A percentile compares a stretch with the other conserved stretches of the same genome.
Conservation (phyloP, 2,888 invertebrate genomes). For the Notodonta ziczac region DNA sequence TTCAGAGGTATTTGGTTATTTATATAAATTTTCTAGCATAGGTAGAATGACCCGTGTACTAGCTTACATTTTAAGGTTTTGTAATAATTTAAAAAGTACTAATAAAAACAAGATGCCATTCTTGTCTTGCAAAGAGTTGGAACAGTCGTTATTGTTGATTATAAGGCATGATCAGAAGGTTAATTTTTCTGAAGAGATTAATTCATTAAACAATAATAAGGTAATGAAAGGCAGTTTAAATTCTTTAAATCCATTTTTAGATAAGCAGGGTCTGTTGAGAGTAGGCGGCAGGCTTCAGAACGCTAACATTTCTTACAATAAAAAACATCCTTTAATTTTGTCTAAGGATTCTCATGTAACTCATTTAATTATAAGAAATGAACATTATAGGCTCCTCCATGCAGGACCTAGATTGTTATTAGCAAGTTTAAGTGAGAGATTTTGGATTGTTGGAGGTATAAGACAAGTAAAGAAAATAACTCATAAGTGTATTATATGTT, state of each 20-base stretch:
- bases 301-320: constrained; percentile 13
- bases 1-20: not conserved
- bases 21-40: constrained; percentile 22
- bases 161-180: constrained; percentile 22
- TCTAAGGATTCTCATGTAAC: constrained; percentile 17
- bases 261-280: constrained; percentile 16
- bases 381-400: constrained; percentile 23
- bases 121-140: constrained; percentile 11
- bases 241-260: constrained; percentile 26
- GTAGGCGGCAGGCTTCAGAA: constrained; percentile 29
- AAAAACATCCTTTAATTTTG: constrained; percentile 26
- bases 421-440: constrained; percentile 15
- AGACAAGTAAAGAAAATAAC: constrained; percentile 26
- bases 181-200: constrained; percentile 20
- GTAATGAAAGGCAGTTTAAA: constrained; percentile 15
- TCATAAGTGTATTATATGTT: constrained; percentile 29
- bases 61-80: constrained; percentile 22
- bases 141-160: constrained; percentile 11
- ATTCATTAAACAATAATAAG: constrained; percentile 7
- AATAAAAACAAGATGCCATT: constrained; percentile 8
- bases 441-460: constrained; percentile 26
- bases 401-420: constrained; percentile 15
- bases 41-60: constrained; percentile 21
- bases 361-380: constrained; percentile 19
- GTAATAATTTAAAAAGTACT: constrained; percentile 13